Conservation (phyloP, 2,888 invertebrate genomes). For the Mimachlamys varia region DNA sequence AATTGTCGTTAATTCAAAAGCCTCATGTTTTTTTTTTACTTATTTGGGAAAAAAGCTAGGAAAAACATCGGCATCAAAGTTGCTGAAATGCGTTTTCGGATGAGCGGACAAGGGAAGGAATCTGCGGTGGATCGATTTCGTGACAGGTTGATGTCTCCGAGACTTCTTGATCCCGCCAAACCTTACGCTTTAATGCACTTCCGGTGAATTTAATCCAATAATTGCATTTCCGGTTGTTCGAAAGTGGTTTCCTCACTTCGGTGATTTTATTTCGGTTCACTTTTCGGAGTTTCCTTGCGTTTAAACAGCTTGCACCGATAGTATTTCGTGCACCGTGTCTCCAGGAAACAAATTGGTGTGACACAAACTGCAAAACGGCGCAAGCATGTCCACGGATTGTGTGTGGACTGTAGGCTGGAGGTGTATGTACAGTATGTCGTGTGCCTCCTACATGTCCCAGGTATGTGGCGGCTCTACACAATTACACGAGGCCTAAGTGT, state of each 20-base stretch:
- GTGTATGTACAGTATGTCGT: neutral
- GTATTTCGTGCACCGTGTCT: neutral
- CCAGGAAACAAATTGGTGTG: neutral
- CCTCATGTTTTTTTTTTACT: neutral
- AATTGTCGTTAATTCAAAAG: neutral
- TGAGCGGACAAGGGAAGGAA: neutral
- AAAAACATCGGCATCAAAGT: neutral
- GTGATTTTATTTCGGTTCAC: neutral
- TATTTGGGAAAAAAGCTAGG: no score
- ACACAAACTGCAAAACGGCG: neutral
- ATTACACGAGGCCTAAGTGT: neutral
- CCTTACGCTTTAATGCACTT: neutral
- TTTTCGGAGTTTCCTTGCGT: neutral
- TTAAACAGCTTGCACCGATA: neutral
- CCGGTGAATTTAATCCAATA: neutral
- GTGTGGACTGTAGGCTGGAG: neutral
- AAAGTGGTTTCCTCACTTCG: neutral
- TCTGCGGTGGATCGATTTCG: neutral
- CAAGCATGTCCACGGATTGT: constrained; percentile 23
- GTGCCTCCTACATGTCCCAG: neutral
- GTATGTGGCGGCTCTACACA: neutral
- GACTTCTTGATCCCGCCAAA: neutral
- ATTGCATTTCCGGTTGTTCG: neutral
- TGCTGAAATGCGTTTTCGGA: neutral
- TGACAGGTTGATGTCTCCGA: neutral